Conservation (phyloP, 1,140 invertebrate species). For the Thrips palmi region DNA sequence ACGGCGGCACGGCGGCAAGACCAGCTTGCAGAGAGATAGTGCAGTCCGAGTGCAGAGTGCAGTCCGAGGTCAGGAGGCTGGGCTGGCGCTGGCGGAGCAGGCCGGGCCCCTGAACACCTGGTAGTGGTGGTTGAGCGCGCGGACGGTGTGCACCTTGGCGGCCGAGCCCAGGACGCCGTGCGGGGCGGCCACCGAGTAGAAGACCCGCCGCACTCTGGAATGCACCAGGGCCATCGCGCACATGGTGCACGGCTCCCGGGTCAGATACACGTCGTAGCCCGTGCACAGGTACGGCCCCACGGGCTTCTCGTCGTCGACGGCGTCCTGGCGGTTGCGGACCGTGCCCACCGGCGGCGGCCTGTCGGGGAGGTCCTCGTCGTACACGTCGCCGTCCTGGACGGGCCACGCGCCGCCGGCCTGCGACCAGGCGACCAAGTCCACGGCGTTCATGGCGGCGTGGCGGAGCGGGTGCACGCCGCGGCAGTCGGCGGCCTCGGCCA, state of each 20-base stretch:
- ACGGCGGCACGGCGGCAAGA: too few species aligned
- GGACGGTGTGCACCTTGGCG: conserved; percentile 55
- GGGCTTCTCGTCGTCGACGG: not conserved
- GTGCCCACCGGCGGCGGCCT: not conserved
- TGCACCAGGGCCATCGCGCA: conserved; percentile 90
- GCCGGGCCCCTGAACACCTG: conserved; percentile 53
- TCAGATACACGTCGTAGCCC: conserved; percentile 67
- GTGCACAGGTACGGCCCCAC: conserved; percentile 68
- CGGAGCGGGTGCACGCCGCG: conserved; percentile 47
- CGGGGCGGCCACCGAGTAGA: conserved; percentile 38
- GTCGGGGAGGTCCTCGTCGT: not conserved
- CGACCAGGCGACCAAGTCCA: conserved; percentile 64
- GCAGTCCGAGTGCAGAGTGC: too few species aligned
- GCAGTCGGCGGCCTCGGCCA: conserved; percentile 43
- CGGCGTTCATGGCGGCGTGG: conserved; percentile 68
- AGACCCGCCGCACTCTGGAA: conserved; percentile 61
- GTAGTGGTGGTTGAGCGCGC: conserved; percentile 80
- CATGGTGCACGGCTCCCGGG: conserved; percentile 78
- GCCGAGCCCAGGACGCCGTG: conserved; percentile 51
- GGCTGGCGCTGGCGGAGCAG: too few species aligned
- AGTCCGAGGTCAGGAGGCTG: too few species aligned
- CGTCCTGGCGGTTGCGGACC: not conserved
- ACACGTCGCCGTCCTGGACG: not conserved
- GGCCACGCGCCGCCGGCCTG: conserved; percentile 66
- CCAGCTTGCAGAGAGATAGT: too few species aligned